A percentile compares a stretch with the other conserved stretches of the same genome.
phyloP scores from a whole-genome alignment of 2,888 invertebrate genomes.

The Rhamphomyia laevipes region DNA sequence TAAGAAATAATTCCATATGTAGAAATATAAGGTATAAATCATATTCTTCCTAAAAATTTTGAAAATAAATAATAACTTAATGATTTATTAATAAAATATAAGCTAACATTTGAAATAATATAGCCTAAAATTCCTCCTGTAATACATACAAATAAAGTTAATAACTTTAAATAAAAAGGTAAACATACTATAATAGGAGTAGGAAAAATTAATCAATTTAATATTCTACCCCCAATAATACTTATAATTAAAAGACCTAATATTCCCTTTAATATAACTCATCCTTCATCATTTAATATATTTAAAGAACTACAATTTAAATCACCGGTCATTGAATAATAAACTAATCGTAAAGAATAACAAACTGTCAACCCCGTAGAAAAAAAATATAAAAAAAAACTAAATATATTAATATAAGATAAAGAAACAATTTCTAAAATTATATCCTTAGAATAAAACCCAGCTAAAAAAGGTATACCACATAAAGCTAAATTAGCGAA shows the following conservation, averaged over 20 bases:
- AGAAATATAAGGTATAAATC: too few relatives aligned
- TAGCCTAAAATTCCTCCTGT: too few relatives aligned
- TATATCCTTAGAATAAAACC: slow-evolving; percentile 54
- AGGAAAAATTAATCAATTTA: slow-evolving; percentile 45
- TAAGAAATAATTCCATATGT: too few relatives aligned
- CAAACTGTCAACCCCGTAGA: slow-evolving; percentile 46
- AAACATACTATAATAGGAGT: slow-evolving; percentile 44
- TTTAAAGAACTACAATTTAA: slow-evolving; percentile 40
- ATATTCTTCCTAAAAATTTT: too few relatives aligned
- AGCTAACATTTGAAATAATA: too few relatives aligned
- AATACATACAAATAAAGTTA: too few relatives aligned
- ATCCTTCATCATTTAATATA: slow-evolving; percentile 42
- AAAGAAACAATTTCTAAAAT: slow-evolving; percentile 46
- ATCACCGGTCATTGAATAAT: slow-evolving; percentile 42
- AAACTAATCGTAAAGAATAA: slow-evolving; percentile 45
- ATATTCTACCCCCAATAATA: slow-evolving; percentile 42
- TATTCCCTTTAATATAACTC: slow-evolving; percentile 41
- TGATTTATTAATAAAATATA: too few relatives aligned
- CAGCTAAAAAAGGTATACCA: slow-evolving; percentile 52
- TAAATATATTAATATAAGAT: too few relatives aligned
- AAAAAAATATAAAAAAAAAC: slow-evolving; percentile 43
- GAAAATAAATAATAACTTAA: too few relatives aligned
- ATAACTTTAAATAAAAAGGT: too few relatives aligned
- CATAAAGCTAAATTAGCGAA: slow-evolving; percentile 49
- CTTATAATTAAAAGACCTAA: slow-evolving; percentile 22